A percentile compares a stretch with the other conserved stretches of the same genome.
Evolutionary conservation across 2,113 vertebrate species (phyloP).

Genomic region (Pangasianodon gigas): DNA sequence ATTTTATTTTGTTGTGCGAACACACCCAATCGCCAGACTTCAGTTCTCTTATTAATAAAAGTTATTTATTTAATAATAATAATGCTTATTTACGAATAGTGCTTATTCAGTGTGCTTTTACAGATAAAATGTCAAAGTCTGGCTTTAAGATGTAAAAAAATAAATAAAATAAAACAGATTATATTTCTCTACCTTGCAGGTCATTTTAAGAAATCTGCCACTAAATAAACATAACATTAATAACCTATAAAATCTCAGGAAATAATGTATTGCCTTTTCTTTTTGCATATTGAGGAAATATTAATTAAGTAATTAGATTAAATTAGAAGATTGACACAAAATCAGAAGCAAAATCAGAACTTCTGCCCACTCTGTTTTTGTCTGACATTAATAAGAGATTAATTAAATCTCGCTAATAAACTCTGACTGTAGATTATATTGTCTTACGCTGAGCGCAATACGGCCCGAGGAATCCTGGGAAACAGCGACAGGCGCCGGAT

Average conservation of each 20-base stretch:
- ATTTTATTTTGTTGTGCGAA: neutral
- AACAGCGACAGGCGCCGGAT: conserved; percentile 95
- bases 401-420: neutral
- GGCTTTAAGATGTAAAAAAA: too few relatives aligned
- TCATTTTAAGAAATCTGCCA: neutral
- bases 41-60: neutral
- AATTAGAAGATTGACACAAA: neutral
- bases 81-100: neutral
- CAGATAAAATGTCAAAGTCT: neutral
- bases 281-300: neutral
- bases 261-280: neutral
- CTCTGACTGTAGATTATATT: neutral
- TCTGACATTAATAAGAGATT: neutral
- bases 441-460: conserved; percentile 94
- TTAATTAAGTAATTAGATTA: neutral
- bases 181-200: too few relatives aligned
- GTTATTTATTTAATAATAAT: neutral
- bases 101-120: neutral
- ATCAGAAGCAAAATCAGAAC: neutral
- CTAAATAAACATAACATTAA: neutral
- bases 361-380: neutral
- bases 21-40: neutral
- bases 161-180: too few relatives aligned
- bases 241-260: neutral
- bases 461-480: conserved; percentile 93